Percentiles rank a stretch among this genome's conserved stretches.
Conservation (phyloP, 1,140 invertebrate species). For the Aphelenchoides fujianensis region DNA sequence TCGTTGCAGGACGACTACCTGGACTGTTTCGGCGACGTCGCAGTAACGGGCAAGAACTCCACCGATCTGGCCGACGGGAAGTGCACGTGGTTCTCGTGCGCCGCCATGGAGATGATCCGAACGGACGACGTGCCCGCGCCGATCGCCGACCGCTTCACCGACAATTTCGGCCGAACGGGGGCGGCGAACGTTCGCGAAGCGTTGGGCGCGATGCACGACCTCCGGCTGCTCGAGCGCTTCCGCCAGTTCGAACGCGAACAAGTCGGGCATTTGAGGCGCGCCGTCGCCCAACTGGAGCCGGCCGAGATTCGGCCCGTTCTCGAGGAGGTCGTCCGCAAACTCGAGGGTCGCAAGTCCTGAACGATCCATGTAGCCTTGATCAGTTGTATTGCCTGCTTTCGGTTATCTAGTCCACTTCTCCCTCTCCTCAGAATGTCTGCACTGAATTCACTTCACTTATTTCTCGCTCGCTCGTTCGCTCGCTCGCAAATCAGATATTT, state of each 20-base stretch:
- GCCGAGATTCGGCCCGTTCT: constrained; percentile 11
- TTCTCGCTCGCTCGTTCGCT: too few relatives aligned
- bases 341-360: constrained; percentile 1
- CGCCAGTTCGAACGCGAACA: constrained; percentile 13
- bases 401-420: too few relatives aligned
- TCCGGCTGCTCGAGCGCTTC: neutral
- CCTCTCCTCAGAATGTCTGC: too few relatives aligned
- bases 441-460: too few relatives aligned
- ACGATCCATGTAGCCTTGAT: neutral
- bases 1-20: constrained; percentile 77
- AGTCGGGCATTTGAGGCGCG: neutral
- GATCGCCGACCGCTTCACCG: constrained; percentile 24
- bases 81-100: constrained; percentile 88
- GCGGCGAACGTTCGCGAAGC: constrained; percentile 4
- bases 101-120: constrained; percentile 71
- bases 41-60: constrained; percentile 78
- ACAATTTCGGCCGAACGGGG: constrained; percentile 33
- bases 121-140: constrained; percentile 16
- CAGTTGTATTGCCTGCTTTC: too few relatives aligned
- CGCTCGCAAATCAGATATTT: too few relatives aligned
- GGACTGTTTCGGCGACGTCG: constrained; percentile 83
- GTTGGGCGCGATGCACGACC: neutral
- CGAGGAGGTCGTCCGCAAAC: neutral
- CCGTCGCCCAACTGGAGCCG: neutral
- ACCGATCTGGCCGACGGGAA: constrained; percentile 92